Base-by-base conservation (phyloP, 2,113 vertebrate genomes). In the Zosterops pallidus region DNA sequence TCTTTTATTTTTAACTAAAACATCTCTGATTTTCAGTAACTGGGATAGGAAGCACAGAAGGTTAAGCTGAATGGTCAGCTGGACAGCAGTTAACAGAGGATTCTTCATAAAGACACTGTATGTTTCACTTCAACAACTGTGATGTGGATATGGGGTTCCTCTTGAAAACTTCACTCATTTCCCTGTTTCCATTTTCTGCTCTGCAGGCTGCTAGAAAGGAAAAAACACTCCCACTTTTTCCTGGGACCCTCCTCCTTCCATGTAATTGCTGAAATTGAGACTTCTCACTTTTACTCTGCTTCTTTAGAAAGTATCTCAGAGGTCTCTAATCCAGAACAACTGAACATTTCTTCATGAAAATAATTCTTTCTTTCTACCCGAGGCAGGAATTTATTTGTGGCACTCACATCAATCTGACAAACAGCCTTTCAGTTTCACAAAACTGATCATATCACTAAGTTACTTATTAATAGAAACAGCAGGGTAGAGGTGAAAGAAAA, bases 381-480 rank as follows among this genome's bases (percentile, higher is more conserved):
- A 13, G 8, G 13, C 35, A 79, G 20, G 7, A 79, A 76, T 90
- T 85, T 85, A 82, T 44, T 83, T 60, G 29, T 68, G 60, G 21
- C 57, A 89, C 53, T 75, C 56, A n/a, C 25, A 59, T 29, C 65
- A 67, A 89, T 52, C 41, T 68, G 64, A 77, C 25, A 59, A 91
- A 80, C 6, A 81, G 42, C 29, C 56, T 86, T 86, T 81, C 81
- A 39, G 68, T 71, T 84, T 29, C 77, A 84, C 64, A 92, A 56
- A 89, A 42, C 59, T 19, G 42, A 86, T 70, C 21, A 12, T 37
- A 87, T 35, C 78, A 71, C 26, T 15, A 59, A 91, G 94, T 95
- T 79, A 96, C 70, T 94, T 89, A 94, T 68, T 87, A 70, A 93
- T 8, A 91, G 77, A 68, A n/a, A 44, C 11, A 87, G 10, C 65